Percentiles rank a stretch among this genome's conserved stretches.
phyloP scores from a whole-genome alignment of 2,797 vertebrate genomes.

The Netta rufina region DNA sequence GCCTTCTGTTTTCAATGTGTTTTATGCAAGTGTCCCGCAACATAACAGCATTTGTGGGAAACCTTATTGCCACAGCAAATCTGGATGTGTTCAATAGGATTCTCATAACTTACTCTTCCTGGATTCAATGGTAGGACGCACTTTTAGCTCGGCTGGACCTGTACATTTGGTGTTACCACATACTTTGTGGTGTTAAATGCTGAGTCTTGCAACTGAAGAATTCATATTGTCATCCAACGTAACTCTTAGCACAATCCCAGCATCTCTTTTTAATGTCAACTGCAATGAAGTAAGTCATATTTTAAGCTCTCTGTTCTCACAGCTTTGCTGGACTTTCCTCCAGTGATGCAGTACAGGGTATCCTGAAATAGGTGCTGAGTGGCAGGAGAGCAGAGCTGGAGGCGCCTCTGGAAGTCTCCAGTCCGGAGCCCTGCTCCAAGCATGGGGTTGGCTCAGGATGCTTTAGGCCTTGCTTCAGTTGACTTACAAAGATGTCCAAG shows the following conservation, averaged over 20 bases:
- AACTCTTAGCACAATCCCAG: neutral
- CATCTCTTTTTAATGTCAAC: neutral
- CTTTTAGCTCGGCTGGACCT: neutral
- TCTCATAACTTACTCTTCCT: neutral
- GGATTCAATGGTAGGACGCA: neutral
- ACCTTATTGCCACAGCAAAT: neutral
- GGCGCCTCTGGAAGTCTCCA: neutral
- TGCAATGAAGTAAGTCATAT: neutral
- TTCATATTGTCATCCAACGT: neutral
- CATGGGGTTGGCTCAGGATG: neutral
- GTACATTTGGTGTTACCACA: neutral
- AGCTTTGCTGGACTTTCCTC: neutral
- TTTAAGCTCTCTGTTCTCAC: neutral
- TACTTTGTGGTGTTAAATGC: neutral
- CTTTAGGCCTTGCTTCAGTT: neutral
- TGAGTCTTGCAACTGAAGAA: neutral
- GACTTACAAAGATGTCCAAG: slow-evolving; percentile 1
- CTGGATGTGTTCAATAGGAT: neutral
- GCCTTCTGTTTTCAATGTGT: neutral
- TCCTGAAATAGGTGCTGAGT: neutral
- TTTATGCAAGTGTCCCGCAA: neutral
- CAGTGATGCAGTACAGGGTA: neutral
- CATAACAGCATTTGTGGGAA: neutral
- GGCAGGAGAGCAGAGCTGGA: neutral
- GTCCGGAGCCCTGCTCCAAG: neutral